Percentiles rank a stretch among this genome's conserved stretches.
Conservation (phyloP, 2,888 invertebrate species). For the Heliconius hortense region DNA sequence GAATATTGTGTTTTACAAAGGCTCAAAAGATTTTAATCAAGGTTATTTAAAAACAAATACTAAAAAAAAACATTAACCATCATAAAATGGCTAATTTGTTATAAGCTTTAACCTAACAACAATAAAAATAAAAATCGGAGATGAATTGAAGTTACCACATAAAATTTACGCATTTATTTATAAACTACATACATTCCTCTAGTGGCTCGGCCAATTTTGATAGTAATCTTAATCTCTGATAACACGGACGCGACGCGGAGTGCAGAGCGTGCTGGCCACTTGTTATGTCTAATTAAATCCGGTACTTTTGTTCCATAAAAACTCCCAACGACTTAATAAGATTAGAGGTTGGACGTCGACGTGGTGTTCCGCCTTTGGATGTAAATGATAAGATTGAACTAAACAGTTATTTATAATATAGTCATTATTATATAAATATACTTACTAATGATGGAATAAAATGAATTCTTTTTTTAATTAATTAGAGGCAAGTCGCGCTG, state of each 20-base stretch:
- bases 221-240: constrained; percentile 23
- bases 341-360: constrained; percentile 22
- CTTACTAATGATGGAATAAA: no score
- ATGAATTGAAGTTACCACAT: background rate
- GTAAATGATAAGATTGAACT: background rate
- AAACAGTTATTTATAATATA: constrained; percentile 10
- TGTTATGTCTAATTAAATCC: constrained; percentile 25
- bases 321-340: constrained; percentile 15
- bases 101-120: no score
- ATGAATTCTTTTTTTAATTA: no score
- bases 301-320: constrained; percentile 25
- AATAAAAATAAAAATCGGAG: background rate
- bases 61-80: no score
- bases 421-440: background rate
- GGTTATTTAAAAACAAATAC: no score
- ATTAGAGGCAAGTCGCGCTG: no score
- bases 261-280: constrained; percentile 22
- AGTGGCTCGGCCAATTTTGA: constrained; percentile 21
- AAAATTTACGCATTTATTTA: constrained; percentile 7
- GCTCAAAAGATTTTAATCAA: no score
- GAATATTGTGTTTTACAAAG: background rate
- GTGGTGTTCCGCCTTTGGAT: constrained; percentile 11
- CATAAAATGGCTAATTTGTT: no score
- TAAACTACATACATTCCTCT: constrained; percentile 14
- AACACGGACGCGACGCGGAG: constrained; percentile 19